These are phyloP conservation scores for Ameiurus melas DNA, from an alignment of 2,113 vertebrate species.

Conservation along the genomic window DNA sequence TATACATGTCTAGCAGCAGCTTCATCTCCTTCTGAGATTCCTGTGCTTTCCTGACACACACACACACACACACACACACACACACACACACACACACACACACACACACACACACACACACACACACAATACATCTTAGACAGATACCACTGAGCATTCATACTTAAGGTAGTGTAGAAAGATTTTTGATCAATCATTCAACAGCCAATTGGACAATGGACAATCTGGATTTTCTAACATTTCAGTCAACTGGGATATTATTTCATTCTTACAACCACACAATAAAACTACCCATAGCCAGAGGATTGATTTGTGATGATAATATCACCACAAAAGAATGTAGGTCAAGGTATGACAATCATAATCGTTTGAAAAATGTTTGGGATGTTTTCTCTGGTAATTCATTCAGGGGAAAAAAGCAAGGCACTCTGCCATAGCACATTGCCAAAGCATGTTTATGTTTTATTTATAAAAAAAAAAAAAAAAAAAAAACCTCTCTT, in stretches of 20 bases:
- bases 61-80: too few relatives aligned
- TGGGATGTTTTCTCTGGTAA: background rate
- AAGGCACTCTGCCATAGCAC: background rate
- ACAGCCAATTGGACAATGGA: background rate
- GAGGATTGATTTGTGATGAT: background rate
- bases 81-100: too few relatives aligned
- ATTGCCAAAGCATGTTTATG: background rate
- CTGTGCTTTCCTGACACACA: constrained; percentile 82
- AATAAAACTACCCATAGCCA: background rate
- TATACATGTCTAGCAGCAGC: constrained; percentile 90
- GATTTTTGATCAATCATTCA: background rate
- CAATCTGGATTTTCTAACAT: background rate
- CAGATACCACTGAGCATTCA: background rate
- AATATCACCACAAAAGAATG: background rate
- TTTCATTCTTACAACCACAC: background rate
- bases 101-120: too few relatives aligned
- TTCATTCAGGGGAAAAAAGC: background rate
- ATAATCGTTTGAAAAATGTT: background rate
- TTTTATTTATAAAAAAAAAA: too few relatives aligned
- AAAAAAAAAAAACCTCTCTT: background rate
- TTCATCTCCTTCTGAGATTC: constrained; percentile 97
- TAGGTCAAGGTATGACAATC: background rate
- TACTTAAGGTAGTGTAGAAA: background rate
- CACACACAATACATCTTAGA: background rate
- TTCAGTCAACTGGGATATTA: background rate